Evolutionary conservation across 2,113 vertebrate genomes (phyloP).

Genomic region (Strigops habroptila): DNA sequence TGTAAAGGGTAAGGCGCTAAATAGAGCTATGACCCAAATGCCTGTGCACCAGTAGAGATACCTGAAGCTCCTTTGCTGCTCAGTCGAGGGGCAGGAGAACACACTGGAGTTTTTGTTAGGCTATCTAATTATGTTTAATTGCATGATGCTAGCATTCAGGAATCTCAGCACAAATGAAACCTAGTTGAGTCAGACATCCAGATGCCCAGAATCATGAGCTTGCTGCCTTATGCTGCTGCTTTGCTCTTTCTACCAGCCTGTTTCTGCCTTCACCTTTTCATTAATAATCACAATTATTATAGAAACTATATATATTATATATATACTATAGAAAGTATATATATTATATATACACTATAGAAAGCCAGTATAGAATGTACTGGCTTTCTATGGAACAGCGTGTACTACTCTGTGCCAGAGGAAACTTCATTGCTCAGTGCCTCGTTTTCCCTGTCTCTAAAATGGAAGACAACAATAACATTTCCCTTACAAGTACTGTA

Average conservation of each 20-base stretch:
- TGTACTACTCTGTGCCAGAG: not conserved
- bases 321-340: too few relatives aligned
- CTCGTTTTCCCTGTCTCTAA: not conserved
- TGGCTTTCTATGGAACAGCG: not conserved
- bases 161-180: not conserved
- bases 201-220: not conserved
- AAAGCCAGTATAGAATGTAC: too few relatives aligned
- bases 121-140: not conserved
- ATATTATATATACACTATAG: too few relatives aligned
- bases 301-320: too few relatives aligned
- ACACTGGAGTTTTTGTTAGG: not conserved
- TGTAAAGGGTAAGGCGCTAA: not conserved
- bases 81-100: not conserved
- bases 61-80: not conserved
- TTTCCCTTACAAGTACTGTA: not conserved
- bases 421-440: not conserved
- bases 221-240: rapidly evolving
- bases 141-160: rapidly evolving
- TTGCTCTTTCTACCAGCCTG: not conserved
- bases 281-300: not conserved
- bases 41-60: not conserved
- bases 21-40: not conserved
- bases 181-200: not conserved
- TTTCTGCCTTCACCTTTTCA: not conserved
- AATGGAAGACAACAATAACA: not conserved